Conservation (phyloP, 2,113 vertebrate genomes). For the Morone chrysops region DNA sequence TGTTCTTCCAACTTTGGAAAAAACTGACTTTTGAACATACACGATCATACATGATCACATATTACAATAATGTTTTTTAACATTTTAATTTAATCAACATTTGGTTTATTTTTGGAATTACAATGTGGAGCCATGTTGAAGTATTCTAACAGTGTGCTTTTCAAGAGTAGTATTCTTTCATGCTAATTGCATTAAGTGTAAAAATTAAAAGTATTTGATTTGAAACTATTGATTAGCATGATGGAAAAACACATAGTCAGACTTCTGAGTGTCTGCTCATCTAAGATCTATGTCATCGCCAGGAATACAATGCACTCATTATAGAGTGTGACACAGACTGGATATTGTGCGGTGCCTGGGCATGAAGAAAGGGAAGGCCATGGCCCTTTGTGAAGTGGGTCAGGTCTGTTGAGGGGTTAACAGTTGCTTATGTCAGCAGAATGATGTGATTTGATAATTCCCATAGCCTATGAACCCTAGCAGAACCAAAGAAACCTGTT, state of each 20-base stretch:
- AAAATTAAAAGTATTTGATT: background rate
- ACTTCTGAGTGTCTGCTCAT: background rate
- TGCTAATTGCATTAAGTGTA: background rate
- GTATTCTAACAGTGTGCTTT: background rate
- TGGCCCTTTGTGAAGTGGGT: constrained; percentile 68
- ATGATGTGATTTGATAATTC: constrained; percentile 76
- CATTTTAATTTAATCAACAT: background rate
- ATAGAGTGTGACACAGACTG: constrained; percentile 64
- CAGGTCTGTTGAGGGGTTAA: constrained; percentile 60
- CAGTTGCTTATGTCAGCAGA: constrained; percentile 65
- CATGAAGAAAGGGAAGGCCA: constrained; percentile 45
- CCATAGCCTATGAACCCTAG: constrained; percentile 69
- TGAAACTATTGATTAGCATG: background rate
- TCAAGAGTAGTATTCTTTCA: too few species aligned
- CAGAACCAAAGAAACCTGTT: constrained; percentile 38
- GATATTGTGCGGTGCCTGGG: constrained; percentile 52
- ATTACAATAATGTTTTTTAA: background rate
- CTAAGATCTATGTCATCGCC: constrained; percentile 37
- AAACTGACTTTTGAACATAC: background rate
- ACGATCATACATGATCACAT: background rate
- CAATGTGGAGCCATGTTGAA: background rate
- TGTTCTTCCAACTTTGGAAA: background rate
- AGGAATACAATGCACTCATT: constrained; percentile 68
- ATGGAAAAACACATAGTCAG: background rate
- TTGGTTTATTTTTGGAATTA: background rate